Evolutionary conservation across 2,888 invertebrate genomes (phyloP), one percentile per base, ranked within the genome.

Genomic region (Reticulitermes lucifugus): DNA sequence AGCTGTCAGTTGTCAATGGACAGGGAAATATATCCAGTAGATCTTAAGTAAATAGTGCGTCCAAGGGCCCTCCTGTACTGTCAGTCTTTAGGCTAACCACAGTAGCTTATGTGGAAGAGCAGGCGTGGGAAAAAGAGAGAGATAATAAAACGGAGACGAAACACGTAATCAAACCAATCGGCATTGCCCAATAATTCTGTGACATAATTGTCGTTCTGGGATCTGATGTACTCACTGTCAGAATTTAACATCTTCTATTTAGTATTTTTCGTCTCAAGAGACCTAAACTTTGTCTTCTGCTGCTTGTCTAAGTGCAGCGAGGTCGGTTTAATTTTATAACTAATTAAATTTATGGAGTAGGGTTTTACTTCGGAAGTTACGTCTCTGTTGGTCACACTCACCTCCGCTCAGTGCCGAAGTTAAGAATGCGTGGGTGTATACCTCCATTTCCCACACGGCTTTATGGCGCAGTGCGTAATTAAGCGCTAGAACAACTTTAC

Each of bases 181-280:
- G 10, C 10, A 65, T 25, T n/a, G 65, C 25, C 4, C 65, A 65
- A 65, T 65, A 65, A 9, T 25, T 65, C n/a, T 25, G n/a, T 65
- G n/a, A n/a, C 10, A 25, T 65, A 1, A 7, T 9, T 9, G n/a
- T 10, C 65, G 14, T 25, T 3, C n/a, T 65, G 65, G 65, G 14
- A 65, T 25, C 65, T 65, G 25, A 10, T 65, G 65, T 65, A 55
- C 14, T 55, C 55, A 0, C 7, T 65, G n/a, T 25, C 65, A 65
- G 65, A 65, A 65, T 65, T 25, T 65, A 65, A n/a, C 65, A 65
- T 65, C 25, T 65, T 65, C n/a, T 65, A n/a, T n/a, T n/a, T n/a
- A 4, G n/a, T 4, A 25, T 65, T 65, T 65, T 65, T n/a, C 65
- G 9, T 0, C 65, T 12, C 18, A 55, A 18, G 14, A 55, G 7